A percentile compares a stretch with the other conserved stretches of the same genome.
phyloP scores from a whole-genome alignment of 2,113 vertebrate genomes.

The Pyrgilauda ruficollis region DNA sequence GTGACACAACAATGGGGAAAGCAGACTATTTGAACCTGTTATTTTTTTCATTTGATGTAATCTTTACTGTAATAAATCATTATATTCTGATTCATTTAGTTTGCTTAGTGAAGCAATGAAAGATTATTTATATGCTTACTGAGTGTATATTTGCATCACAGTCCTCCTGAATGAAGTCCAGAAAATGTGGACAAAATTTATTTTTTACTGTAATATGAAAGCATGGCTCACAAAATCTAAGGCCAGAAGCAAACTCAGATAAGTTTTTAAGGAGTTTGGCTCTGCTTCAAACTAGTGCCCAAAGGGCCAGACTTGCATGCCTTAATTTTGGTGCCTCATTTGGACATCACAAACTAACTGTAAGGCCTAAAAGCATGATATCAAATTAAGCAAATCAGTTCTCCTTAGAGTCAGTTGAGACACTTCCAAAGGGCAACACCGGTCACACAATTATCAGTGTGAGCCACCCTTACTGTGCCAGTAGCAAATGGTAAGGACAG shows the following conservation, averaged over 20 bases:
- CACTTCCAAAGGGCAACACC: not conserved
- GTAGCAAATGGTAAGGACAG: not conserved
- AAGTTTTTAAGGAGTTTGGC: not conserved
- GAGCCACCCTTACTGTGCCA: not conserved
- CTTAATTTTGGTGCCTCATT: not conserved
- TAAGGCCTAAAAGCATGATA: not conserved
- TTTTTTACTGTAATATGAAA: not conserved
- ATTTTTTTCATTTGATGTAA: not conserved
- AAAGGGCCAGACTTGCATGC: not conserved
- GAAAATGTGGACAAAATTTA: not conserved
- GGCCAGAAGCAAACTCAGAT: not conserved
- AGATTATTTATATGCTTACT: not conserved
- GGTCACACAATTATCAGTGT: not conserved
- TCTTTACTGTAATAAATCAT: not conserved
- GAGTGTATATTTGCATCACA: not conserved
- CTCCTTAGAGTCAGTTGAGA: not conserved
- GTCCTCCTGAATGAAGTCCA: not conserved
- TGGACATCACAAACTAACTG: not conserved
- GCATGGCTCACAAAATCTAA: not conserved
- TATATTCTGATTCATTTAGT: not conserved
- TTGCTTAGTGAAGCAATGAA: not conserved
- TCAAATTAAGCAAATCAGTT: fast-evolving
- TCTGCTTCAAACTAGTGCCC: not conserved
- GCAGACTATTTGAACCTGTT: not conserved
- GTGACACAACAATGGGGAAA: not conserved